Percentiles rank a stretch among this genome's conserved stretches.
phyloP scores from a whole-genome alignment of 2,888 invertebrate species.

The Strigamia transsilvanica region DNA sequence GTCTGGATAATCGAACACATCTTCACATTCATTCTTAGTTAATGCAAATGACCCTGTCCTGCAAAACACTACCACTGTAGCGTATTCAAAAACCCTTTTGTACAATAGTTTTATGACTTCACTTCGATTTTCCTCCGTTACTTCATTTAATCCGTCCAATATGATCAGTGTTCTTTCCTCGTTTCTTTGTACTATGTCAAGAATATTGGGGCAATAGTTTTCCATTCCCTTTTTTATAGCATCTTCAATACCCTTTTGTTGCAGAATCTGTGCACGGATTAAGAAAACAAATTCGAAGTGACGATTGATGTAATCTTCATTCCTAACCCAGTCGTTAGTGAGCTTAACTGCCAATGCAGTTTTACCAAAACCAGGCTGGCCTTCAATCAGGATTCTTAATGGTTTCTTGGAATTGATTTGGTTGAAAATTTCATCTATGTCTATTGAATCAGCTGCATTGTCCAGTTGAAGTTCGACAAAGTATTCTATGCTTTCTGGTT shows the following conservation, averaged over 20 bases:
- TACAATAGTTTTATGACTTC: neutral
- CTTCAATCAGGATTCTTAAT: neutral
- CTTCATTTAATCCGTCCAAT: neutral
- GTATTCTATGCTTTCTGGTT: neutral
- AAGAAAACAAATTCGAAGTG: neutral
- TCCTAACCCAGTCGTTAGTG: neutral
- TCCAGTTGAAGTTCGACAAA: neutral
- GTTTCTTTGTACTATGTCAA: neutral
- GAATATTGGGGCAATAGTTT: too few species aligned
- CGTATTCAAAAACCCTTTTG: neutral
- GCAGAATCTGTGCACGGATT: neutral
- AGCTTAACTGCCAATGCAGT: neutral
- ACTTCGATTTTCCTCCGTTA: neutral
- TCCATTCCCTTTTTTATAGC: neutral
- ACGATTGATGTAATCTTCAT: neutral
- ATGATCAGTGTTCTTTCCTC: neutral
- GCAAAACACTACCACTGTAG: neutral
- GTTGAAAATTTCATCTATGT: neutral
- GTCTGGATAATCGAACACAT: neutral
- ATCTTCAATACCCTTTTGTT: neutral
- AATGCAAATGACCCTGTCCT: neutral
- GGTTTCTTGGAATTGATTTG: neutral
- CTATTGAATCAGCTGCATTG: neutral
- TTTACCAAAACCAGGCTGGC: slow-evolving; percentile 3
- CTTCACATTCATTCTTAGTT: neutral